Percentiles rank a stretch among this genome's conserved stretches.
Conservation (phyloP, 1,140 invertebrate genomes). For the Orchestia grillus region DNA sequence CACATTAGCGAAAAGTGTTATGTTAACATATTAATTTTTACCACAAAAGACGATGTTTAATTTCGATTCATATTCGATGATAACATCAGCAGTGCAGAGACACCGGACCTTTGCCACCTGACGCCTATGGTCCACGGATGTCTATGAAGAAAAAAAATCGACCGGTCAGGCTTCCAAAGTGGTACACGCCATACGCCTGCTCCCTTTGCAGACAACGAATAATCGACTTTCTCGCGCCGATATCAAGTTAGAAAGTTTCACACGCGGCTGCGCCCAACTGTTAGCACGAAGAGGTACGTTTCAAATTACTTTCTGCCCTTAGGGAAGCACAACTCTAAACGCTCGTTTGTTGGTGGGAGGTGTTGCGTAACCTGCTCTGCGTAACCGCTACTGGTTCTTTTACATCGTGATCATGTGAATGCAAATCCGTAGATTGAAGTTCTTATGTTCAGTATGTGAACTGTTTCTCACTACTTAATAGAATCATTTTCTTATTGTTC, state of each 20-base stretch:
- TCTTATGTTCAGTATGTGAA: not conserved
- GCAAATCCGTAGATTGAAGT: not conserved
- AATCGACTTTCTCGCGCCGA: slow-evolving; percentile 33
- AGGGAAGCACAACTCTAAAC: not conserved
- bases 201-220: not conserved
- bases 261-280: not conserved
- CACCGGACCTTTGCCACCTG: not conserved
- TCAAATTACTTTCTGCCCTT: not conserved
- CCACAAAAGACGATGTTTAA: not conserved
- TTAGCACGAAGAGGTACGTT: not conserved
- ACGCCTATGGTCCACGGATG: not conserved
- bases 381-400: not conserved
- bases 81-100: not conserved
- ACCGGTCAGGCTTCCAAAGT: not conserved
- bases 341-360: not conserved
- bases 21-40: not conserved
- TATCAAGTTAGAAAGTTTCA: slow-evolving; percentile 33
- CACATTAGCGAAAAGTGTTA: not conserved
- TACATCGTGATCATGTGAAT: no score
- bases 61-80: not conserved
- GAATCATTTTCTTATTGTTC: not conserved
- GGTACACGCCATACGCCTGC: slow-evolving; percentile 36
- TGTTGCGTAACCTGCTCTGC: not conserved
- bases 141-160: not conserved
- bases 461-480: not conserved